Evolutionary conservation across 2,888 invertebrate genomes (phyloP).

Genomic region (Caenorhabditis sp.): DNA sequence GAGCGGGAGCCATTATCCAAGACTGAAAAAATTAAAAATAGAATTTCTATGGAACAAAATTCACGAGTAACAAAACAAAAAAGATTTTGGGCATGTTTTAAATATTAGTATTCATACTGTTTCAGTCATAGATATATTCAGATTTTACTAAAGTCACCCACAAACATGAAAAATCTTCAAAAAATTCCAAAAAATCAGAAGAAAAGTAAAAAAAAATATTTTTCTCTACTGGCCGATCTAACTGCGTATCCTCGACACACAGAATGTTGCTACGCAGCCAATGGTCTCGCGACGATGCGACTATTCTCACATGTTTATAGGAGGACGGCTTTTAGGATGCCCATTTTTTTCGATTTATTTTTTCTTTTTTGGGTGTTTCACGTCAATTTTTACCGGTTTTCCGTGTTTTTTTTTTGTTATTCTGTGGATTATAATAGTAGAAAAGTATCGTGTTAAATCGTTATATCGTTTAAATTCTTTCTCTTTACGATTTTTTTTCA

Average conservation of each 20-base stretch:
- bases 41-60: background rate
- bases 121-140: too few species aligned
- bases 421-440: constrained; percentile 8
- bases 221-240: constrained; percentile 3
- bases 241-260: constrained; percentile 24
- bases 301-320: constrained; percentile 20
- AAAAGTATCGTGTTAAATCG: too few species aligned
- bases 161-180: background rate
- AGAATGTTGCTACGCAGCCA: constrained; percentile 35
- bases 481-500: too few species aligned
- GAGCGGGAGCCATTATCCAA: constrained; percentile 82
- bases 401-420: background rate
- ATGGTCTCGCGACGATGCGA: constrained; percentile 36
- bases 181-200: constrained; percentile 9
- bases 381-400: background rate
- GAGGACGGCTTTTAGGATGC: constrained; percentile 25
- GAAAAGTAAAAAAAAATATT: constrained; percentile 18
- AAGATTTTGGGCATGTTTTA: too few species aligned
- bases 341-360: constrained; percentile 29
- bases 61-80: background rate
- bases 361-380: constrained; percentile 10
- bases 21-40: constrained; percentile 34
- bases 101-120: too few species aligned
- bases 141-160: background rate
- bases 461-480: too few species aligned